Conservation (phyloP, 2,888 invertebrate genomes). For the Latheticus oryzae region DNA sequence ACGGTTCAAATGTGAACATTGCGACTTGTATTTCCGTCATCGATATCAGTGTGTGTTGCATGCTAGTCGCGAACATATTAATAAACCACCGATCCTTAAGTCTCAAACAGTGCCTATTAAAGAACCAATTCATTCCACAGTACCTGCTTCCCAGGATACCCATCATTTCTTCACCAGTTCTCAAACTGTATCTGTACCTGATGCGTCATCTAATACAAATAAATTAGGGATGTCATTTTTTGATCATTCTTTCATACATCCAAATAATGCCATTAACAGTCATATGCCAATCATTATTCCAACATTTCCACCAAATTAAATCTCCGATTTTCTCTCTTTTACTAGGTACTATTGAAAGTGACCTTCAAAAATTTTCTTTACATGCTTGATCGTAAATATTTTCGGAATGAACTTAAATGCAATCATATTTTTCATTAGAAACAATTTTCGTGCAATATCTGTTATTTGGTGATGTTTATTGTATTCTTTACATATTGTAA, state of each 20-base stretch:
- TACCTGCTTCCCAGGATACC: constrained; percentile 58
- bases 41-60: constrained; percentile 68
- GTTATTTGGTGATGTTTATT: constrained; percentile 42
- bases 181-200: constrained; percentile 61
- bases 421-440: constrained; percentile 41
- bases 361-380: constrained; percentile 50
- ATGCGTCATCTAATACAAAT: constrained; percentile 61
- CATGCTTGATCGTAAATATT: constrained; percentile 42
- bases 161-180: constrained; percentile 58
- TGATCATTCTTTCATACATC: constrained; percentile 64
- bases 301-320: constrained; percentile 64
- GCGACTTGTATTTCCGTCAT: constrained; percentile 65
- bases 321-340: constrained; percentile 9
- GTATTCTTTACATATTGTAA: constrained; percentile 39
- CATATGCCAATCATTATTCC: constrained; percentile 66
- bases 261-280: constrained; percentile 61
- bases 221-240: constrained; percentile 65
- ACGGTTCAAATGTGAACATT: constrained; percentile 66
- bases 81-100: constrained; percentile 49
- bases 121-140: constrained; percentile 57
- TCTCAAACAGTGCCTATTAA: constrained; percentile 59
- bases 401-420: constrained; percentile 39
- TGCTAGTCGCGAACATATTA: constrained; percentile 64
- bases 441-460: constrained; percentile 52
- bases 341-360: constrained; percentile 50